Evolutionary conservation across 2,797 vertebrate genomes (phyloP).

Genomic region (Oreonectes daqikongensis): DNA sequence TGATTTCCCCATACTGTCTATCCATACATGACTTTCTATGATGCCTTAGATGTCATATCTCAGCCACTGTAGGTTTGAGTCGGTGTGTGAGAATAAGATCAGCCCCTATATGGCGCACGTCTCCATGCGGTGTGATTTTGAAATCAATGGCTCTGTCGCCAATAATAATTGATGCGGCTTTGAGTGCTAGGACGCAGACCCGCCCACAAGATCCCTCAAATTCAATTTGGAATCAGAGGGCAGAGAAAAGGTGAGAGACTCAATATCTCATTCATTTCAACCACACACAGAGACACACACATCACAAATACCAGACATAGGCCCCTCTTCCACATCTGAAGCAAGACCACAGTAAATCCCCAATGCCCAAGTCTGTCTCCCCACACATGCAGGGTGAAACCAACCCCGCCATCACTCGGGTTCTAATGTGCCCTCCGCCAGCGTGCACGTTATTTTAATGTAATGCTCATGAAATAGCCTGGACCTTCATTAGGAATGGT

Average conservation of each 20-base stretch:
- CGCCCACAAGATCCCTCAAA: conserved; percentile 66
- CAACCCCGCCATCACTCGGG: neutral
- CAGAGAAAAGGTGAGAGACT: conserved; percentile 51
- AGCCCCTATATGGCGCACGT: conserved; percentile 59
- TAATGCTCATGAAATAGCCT: conserved; percentile 5
- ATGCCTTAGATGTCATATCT: neutral
- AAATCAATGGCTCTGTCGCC: conserved; percentile 74
- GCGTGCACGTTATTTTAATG: neutral
- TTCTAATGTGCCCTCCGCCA: conserved; percentile 15
- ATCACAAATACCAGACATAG: conserved; percentile 39
- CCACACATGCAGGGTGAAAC: conserved; percentile 11
- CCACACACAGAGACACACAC: conserved; percentile 31
- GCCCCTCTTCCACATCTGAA: conserved; percentile 42
- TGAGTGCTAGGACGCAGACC: conserved; percentile 71
- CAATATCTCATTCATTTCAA: conserved; percentile 57
- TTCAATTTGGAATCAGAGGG: conserved; percentile 75
- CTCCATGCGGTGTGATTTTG: conserved; percentile 64
- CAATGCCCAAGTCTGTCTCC: conserved; percentile 24
- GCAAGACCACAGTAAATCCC: conserved; percentile 47
- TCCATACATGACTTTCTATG: neutral
- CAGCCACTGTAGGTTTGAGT: neutral
- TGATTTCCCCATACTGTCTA: conserved; percentile 10
- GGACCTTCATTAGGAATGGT: conserved; percentile 39
- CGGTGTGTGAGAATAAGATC: neutral
- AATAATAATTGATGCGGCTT: conserved; percentile 78